These are phyloP conservation scores for Phenganax subtilis DNA, from an alignment of 92 coral and sea anemone species.

Conservation along the genomic window DNA sequence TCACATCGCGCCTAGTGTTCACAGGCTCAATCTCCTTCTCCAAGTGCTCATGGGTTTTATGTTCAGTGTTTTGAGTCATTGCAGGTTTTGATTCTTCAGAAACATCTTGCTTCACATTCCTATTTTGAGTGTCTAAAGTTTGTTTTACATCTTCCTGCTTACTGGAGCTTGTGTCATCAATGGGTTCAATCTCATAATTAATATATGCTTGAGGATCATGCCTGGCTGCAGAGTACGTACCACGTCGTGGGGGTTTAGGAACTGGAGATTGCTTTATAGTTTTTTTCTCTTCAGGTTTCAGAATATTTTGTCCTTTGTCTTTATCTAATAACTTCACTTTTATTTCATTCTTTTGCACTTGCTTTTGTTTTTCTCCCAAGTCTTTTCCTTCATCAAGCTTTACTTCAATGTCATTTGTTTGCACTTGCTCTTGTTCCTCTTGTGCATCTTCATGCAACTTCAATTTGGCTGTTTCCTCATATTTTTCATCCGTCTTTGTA, in stretches of 20 bases:
- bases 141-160: not conserved
- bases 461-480: not conserved
- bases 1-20: not conserved
- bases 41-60: too few species aligned
- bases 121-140: constrained; percentile 3
- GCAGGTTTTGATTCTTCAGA: not conserved
- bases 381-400: constrained; percentile 24
- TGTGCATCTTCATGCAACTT: too few species aligned
- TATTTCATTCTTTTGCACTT: not conserved
- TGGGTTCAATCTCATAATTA: constrained; percentile 26
- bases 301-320: not conserved
- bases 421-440: not conserved
- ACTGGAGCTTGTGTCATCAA: not conserved
- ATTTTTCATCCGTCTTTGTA: constrained; percentile 30
- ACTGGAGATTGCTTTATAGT: constrained; percentile 15
- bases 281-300: constrained; percentile 14
- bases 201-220: constrained; percentile 38
- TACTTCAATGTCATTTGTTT: constrained; percentile 35
- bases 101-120: not conserved
- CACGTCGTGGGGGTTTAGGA: constrained; percentile 19
- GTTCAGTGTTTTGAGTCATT: not conserved
- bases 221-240: constrained; percentile 1
- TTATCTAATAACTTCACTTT: not conserved
- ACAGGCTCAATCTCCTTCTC: not conserved
- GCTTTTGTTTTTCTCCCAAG: constrained; percentile 11